phyloP scores from a whole-genome alignment of 2,113 vertebrate species.

The Oryzias curvinotus region DNA sequence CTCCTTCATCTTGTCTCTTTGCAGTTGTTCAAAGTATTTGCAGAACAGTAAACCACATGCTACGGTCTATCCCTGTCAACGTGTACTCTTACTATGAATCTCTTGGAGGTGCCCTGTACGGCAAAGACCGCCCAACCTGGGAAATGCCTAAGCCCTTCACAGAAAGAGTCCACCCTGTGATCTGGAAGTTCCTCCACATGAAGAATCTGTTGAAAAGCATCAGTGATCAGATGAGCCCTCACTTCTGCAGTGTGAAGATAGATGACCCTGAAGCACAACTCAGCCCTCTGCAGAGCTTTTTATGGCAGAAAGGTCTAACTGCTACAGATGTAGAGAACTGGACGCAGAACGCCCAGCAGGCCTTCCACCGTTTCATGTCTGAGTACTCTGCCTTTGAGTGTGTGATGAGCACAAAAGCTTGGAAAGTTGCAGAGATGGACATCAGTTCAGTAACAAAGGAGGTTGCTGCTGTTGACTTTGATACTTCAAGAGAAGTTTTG shows the following conservation, averaged over 20 bases:
- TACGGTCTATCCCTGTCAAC: constrained; percentile 69
- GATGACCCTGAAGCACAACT: constrained; percentile 61
- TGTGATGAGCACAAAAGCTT: constrained; percentile 43
- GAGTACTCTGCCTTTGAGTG: constrained; percentile 67
- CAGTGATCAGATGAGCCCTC: constrained; percentile 70
- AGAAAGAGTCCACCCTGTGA: constrained; percentile 60
- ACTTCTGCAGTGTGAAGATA: constrained; percentile 76
- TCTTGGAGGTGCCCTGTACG: constrained; percentile 80
- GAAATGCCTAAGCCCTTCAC: constrained; percentile 80
- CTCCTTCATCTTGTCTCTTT: constrained; percentile 7
- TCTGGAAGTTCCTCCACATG: constrained; percentile 78
- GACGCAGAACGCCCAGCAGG: constrained; percentile 44
- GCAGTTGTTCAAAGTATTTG: constrained; percentile 79
- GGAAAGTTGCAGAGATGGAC: constrained; percentile 69
- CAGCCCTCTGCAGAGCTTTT: constrained; percentile 71
- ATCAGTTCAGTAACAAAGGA: constrained; percentile 34
- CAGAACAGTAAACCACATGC: constrained; percentile 57
- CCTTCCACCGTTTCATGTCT: constrained; percentile 69
- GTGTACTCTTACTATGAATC: constrained; percentile 82
- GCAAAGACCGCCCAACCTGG: constrained; percentile 74
- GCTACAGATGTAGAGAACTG: constrained; percentile 69
- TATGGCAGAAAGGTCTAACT: constrained; percentile 60
- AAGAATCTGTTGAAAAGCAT: constrained; percentile 65
- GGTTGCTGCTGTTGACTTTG: constrained; percentile 57
- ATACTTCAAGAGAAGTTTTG: constrained; percentile 38